These are phyloP conservation scores for Vidua chalybeata DNA, from an alignment of 2,113 vertebrate genomes.

Conservation along the genomic window DNA sequence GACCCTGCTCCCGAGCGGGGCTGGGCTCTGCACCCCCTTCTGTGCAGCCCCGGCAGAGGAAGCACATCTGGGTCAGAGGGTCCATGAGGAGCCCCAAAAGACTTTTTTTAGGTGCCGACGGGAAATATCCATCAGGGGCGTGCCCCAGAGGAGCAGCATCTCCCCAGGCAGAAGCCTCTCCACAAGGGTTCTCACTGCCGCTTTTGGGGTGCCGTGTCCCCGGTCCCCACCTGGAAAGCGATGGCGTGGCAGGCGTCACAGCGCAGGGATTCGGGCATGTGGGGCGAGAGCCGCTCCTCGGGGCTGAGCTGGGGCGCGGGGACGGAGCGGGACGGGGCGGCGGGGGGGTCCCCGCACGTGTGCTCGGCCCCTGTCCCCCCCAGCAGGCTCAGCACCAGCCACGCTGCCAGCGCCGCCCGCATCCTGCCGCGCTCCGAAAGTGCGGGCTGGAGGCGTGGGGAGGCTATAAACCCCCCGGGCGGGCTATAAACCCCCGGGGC, in stretches of 20 bases:
- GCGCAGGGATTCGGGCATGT: constrained; percentile 69
- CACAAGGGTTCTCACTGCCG: fast-evolving
- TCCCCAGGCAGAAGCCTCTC: not conserved
- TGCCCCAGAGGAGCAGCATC: not conserved
- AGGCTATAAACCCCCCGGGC: not conserved
- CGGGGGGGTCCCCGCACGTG: not conserved
- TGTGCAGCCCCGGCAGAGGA: fast-evolving
- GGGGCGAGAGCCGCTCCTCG: constrained; percentile 68
- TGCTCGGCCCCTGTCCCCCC: not conserved
- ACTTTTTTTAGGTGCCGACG: fast-evolving
- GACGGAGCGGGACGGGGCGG: not conserved
- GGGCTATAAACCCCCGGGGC: not conserved
- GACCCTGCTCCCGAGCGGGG: fast-evolving
- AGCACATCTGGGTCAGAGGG: not conserved
- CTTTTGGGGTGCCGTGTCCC: fast-evolving
- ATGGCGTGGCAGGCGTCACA: constrained; percentile 72
- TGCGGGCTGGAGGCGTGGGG: fast-evolving
- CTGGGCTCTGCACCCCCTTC: not conserved
- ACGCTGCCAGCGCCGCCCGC: not conserved
- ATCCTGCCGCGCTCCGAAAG: not conserved
- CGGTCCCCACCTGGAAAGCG: constrained; percentile 59
- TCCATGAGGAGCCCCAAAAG: not conserved
- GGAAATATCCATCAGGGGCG: not conserved
- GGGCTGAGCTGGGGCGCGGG: constrained; percentile 51
- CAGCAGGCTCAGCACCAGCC: constrained; percentile 22